A percentile compares a stretch with the other conserved stretches of the same genome.
Conservation (phyloP, 2,113 vertebrate species). For the Apistogramma diplotaenia region DNA sequence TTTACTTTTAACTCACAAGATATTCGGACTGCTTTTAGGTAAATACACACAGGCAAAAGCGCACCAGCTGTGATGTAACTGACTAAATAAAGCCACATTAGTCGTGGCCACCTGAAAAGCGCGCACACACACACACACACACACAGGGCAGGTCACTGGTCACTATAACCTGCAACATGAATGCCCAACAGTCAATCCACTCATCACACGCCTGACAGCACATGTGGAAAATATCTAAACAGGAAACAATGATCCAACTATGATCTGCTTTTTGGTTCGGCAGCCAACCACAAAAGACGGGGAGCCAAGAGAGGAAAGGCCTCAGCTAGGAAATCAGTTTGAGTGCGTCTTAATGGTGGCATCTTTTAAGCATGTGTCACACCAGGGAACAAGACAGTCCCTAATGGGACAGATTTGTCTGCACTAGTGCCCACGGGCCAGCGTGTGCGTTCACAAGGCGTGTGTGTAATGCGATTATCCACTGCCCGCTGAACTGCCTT, state of each 20-base stretch:
- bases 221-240: neutral
- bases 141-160: neutral
- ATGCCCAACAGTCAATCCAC: neutral
- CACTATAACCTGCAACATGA: neutral
- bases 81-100: neutral
- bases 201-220: neutral
- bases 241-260: constrained; percentile 13
- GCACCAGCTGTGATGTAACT: neutral
- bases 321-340: constrained; percentile 12
- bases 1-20: neutral
- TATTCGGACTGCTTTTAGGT: neutral
- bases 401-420: constrained; percentile 40
- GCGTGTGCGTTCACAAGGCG: constrained; percentile 8
- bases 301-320: neutral
- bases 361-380: neutral
- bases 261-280: constrained; percentile 10
- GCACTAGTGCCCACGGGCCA: constrained; percentile 13
- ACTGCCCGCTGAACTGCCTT: constrained; percentile 49
- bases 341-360: constrained; percentile 18
- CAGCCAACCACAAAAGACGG: neutral
- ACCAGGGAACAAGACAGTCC: neutral
- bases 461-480: constrained; percentile 72
- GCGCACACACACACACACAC: constrained; percentile 11
- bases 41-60: neutral
- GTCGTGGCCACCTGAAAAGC: constrained; percentile 11